Evolutionary conservation across 1,140 invertebrate species (phyloP), one percentile per base, ranked within the genome.

Genomic region (Saccostrea cuccullata): DNA sequence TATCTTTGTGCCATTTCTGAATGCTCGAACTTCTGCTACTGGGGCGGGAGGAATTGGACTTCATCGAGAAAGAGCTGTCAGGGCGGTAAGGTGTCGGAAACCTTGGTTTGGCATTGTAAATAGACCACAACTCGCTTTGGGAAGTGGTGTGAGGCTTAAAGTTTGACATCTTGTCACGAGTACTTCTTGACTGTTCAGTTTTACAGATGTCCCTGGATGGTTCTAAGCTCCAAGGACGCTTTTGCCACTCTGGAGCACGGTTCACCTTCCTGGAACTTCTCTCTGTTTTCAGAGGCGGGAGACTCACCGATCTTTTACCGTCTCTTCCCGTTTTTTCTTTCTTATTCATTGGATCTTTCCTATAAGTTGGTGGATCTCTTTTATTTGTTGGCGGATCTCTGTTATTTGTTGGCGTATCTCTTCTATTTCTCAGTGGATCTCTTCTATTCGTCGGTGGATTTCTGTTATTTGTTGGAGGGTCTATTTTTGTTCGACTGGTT

Each of bases 71-170:
- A 12, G 70, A 77, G 70, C 70, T 77, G 8, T 77, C 70, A 23
- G 70, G 70, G 11, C 70, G 23, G 11, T 77, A 77, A 30, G 70
- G 70, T 15, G 70, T 77, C 4, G 30, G 26, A 36, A 77, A 26
- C 26, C 70, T 77, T 15, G 70, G 70, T 13, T 77, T 77, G 13
- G 26, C 70, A 36, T 77, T 77, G 70, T 77, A 77, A 26, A 77
- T 77, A 26, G 70, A 30, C 70, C 70, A 77, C 1, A 77, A 23
- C 15, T 77, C 70, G 3, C 30, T 26, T 15, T 77, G 70, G 23
- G 70, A 30, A 26, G 70, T 77, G 26, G 70, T 77, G 13, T 30
- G 26, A 4, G 70, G 70, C 70, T 30, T 77, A 30, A 77, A 77
- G 13, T 9, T 5, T 17, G 17, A 20, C 20, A 6, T 64, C 20